Conservation (phyloP, 2,888 invertebrate species). For the Salpingus planirostris region DNA sequence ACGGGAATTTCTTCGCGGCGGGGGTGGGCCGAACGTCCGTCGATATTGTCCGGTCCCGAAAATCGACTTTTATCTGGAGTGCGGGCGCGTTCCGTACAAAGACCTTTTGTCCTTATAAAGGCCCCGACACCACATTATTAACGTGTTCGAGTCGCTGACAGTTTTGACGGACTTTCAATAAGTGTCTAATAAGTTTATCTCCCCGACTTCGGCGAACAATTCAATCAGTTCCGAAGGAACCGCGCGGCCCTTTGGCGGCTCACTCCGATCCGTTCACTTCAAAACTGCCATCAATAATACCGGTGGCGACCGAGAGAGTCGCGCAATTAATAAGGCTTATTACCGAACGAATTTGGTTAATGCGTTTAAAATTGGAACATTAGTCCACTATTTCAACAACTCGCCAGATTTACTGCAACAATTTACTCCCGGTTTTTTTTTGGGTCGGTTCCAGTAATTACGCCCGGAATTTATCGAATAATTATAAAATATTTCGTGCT, state of each 20-base stretch:
- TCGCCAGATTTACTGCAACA: too few relatives aligned
- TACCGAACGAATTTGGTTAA: conserved; percentile 5
- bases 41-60: conserved; percentile 4
- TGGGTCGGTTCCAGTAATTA: too few relatives aligned
- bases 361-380: conserved; percentile 5
- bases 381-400: neutral
- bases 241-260: conserved; percentile 8
- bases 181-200: conserved; percentile 12
- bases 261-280: conserved; percentile 12
- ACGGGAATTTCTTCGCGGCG: too few relatives aligned
- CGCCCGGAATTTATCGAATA: too few relatives aligned
- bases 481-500: too few relatives aligned
- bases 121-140: conserved; percentile 7
- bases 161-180: conserved; percentile 14
- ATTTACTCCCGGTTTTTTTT: too few relatives aligned
- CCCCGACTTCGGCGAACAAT: conserved; percentile 9
- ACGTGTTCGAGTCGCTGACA: conserved; percentile 8
- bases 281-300: conserved; percentile 14
- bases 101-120: conserved; percentile 8
- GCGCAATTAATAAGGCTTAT: conserved; percentile 12
- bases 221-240: conserved; percentile 11
- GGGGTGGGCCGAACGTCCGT: too few relatives aligned
- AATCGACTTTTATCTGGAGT: conserved; percentile 9
- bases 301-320: conserved; percentile 3
- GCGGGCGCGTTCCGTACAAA: conserved; percentile 7